Conservation (phyloP, 2,888 invertebrate species). For the Tuberolachnus salignus region DNA sequence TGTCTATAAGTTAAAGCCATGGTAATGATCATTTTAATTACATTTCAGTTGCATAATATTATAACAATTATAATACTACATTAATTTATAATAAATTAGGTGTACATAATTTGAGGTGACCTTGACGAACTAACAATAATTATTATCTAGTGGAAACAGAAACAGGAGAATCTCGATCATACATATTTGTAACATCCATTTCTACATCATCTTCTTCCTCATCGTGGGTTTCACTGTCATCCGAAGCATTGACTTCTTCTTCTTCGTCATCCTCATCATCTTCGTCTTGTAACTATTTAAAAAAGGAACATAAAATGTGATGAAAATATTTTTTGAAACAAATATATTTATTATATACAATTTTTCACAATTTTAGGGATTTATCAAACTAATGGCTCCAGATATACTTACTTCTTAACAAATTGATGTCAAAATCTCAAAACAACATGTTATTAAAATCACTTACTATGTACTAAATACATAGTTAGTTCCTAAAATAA, state of each 20-base stretch:
- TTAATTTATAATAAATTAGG: neutral
- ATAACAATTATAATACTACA: neutral
- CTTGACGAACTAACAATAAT: neutral
- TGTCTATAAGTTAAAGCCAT: too few species aligned
- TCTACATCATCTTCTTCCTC: slow-evolving; percentile 69
- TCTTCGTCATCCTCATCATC: slow-evolving; percentile 68
- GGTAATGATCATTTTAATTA: neutral
- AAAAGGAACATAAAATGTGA: neutral
- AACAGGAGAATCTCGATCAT: slow-evolving; percentile 59
- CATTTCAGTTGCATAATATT: neutral
- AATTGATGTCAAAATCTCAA: too few species aligned
- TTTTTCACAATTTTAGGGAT: too few species aligned
- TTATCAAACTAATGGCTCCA: too few species aligned
- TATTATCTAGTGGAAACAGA: slow-evolving; percentile 41
- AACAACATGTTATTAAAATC: too few species aligned
- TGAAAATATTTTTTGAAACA: neutral
- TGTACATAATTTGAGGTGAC: neutral
- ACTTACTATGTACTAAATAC: too few species aligned
- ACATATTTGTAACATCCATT: slow-evolving; percentile 59
- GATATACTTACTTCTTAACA: too few species aligned
- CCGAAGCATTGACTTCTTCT: slow-evolving; percentile 69
- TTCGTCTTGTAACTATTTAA: slow-evolving; percentile 58
- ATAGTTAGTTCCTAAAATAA: too few species aligned
- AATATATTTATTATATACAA: too few species aligned
- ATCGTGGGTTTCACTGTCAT: slow-evolving; percentile 70